These are phyloP conservation scores for Brachymystax lenok DNA, from an alignment of 2,797 vertebrate species.

Conservation along the genomic window DNA sequence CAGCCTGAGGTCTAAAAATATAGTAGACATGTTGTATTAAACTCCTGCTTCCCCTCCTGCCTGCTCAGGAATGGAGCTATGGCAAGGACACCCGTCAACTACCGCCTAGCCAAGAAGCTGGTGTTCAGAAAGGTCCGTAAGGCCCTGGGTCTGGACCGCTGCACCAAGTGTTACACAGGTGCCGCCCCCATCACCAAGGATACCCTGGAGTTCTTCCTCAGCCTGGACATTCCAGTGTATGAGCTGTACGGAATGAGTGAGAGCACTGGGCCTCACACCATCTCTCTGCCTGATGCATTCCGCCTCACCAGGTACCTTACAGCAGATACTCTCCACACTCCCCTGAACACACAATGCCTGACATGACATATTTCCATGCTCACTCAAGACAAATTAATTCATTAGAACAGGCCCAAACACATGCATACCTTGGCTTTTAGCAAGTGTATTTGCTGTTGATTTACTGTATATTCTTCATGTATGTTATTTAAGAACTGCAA, in stretches of 20 bases:
- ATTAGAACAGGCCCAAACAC: not conserved
- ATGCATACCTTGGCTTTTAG: no score
- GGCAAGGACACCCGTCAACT: conserved; percentile 70
- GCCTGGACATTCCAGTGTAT: conserved; percentile 86
- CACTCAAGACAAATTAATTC: not conserved
- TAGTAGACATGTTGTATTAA: not conserved
- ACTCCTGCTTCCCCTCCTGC: not conserved
- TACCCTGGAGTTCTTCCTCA: conserved; percentile 91
- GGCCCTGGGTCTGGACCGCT: conserved; percentile 87
- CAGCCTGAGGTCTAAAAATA: no score
- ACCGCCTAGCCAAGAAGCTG: conserved; percentile 83
- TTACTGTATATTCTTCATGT: not conserved
- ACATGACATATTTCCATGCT: not conserved
- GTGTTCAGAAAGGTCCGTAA: conserved; percentile 87
- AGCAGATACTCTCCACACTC: not conserved
- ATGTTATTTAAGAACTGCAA: not conserved
- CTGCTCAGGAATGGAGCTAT: conserved; percentile 53
- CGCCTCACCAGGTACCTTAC: conserved; percentile 80
- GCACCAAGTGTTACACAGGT: conserved; percentile 83
- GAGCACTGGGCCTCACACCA: conserved; percentile 86
- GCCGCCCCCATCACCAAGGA: conserved; percentile 89
- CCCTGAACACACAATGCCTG: not conserved
- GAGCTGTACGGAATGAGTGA: conserved; percentile 96
- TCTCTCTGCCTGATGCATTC: conserved; percentile 67
- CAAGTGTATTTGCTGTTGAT: no score